Evolutionary conservation across 2,888 invertebrate genomes (phyloP).

Genomic region (Drosophila birchii): DNA sequence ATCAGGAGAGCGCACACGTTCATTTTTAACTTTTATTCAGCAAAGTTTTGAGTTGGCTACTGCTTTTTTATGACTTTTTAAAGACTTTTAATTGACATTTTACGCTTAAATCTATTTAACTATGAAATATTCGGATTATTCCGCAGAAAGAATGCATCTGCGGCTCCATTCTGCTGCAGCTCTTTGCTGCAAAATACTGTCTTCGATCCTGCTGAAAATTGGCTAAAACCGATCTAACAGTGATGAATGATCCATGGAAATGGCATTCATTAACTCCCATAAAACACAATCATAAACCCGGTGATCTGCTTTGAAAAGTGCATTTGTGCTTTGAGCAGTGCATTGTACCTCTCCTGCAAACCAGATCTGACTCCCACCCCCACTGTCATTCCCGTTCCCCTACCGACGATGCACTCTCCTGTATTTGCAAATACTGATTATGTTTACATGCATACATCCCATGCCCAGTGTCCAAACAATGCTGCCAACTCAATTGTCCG

Average conservation of each 20-base stretch:
- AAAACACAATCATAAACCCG: conserved; percentile 64
- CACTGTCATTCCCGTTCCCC: conserved; percentile 1
- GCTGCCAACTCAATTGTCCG: conserved; percentile 68
- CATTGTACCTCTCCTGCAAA: too few relatives aligned
- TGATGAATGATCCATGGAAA: conserved; percentile 41
- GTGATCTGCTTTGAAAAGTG: too few relatives aligned
- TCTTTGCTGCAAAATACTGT: not conserved
- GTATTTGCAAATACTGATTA: conserved; percentile 82
- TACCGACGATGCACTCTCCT: conserved; percentile 57
- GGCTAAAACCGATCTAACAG: conserved; percentile 22
- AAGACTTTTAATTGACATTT: too few relatives aligned
- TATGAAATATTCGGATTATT: not conserved
- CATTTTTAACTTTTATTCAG: too few relatives aligned
- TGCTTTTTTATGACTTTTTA: too few relatives aligned
- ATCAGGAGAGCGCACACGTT: too few relatives aligned
- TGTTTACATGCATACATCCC: conserved; percentile 82
- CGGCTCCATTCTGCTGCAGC: not conserved
- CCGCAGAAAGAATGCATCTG: not conserved
- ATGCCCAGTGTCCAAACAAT: conserved; percentile 74
- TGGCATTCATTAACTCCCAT: conserved; percentile 72
- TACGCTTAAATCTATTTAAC: too few relatives aligned
- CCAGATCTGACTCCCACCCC: not conserved
- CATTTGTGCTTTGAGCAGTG: too few relatives aligned
- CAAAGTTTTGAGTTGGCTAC: too few relatives aligned
- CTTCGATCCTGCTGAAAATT: conserved; percentile 9